phyloP scores from a whole-genome alignment of 2,113 vertebrate species.

The Entomyzon cyanotis region DNA sequence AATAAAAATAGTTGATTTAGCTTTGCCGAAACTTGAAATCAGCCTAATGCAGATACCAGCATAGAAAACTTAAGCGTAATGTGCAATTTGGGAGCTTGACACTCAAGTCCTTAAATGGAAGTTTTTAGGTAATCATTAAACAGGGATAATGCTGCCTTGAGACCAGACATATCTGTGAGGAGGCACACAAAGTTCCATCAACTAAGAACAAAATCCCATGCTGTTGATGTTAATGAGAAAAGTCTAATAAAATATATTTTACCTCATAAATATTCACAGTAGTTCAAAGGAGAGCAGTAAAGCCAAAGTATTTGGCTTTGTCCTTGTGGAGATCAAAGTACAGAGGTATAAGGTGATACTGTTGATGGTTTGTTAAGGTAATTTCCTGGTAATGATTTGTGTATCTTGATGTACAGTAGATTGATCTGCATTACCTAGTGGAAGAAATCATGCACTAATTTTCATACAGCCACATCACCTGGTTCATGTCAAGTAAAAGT shows the following conservation, averaged over 20 bases:
- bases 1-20: not conserved
- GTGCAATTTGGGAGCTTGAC: not conserved
- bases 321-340: not conserved
- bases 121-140: not conserved
- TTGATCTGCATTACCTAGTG: not conserved
- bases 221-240: not conserved
- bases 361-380: not conserved
- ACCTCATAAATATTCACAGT: not conserved
- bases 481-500: not conserved
- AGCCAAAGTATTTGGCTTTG: not conserved
- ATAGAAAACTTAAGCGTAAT: not conserved
- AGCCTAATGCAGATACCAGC: not conserved
- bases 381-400: not conserved
- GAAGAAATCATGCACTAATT: not conserved
- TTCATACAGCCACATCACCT: rapidly evolving
- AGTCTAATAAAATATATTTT: not conserved
- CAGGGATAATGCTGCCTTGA: not conserved
- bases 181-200: not conserved
- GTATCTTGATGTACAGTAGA: not conserved
- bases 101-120: not conserved
- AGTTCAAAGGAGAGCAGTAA: not conserved
- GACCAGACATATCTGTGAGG: not conserved
- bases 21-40: not conserved
- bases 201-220: not conserved
- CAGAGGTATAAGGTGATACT: not conserved